Evolutionary conservation across 2,888 invertebrate species (phyloP), one percentile per base, ranked within the genome.

Genomic region (Diplazon laetatorius): DNA sequence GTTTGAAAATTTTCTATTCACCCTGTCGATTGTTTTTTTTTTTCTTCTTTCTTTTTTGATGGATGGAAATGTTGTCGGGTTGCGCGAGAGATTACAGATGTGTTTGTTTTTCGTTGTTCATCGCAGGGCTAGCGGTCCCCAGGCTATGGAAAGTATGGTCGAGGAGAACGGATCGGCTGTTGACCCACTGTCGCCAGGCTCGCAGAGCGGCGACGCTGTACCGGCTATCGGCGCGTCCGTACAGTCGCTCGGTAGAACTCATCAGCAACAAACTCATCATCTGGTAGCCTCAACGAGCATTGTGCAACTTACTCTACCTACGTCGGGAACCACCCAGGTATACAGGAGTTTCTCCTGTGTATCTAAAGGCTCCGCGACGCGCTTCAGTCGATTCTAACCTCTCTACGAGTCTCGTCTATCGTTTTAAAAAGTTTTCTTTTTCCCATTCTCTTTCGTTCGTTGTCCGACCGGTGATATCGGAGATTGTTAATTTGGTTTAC

Each of bases 81-180:
- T 4, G 8, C 8, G 10, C 6, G 20, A 14, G 8, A 5, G 2
- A 18, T 48, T 1, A 18, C 14, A 2, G 30, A 22, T 10, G 12
- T 2, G 46, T 12, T 37, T 10, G 48, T 16, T 18, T 12, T 14
- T 46, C 39, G 14, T 76, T 77, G 52, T 92, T 93, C 92, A 91
- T n/a, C n/a, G n/a, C 93, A 95, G 94, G 94, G 94, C 93, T 93
- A 93, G 93, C 93, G 87, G 90, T 91, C 89, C 91, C 90, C 91
- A 91, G 92, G 92, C 92, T 94, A 97, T 97, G 97, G 97, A 97
- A 93, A 95, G 96, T 93, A 96, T 97, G 95, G 97, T 96, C 92
- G 97, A 97, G 93, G 97, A 97, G 94, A 97, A 96, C 92, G 96
- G 96, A 89, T 93, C 93, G 91, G 92, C 92, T 88, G 89, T 91